Evolutionary conservation across 2,888 invertebrate species (phyloP).

Genomic region (Tenodera sinensis): DNA sequence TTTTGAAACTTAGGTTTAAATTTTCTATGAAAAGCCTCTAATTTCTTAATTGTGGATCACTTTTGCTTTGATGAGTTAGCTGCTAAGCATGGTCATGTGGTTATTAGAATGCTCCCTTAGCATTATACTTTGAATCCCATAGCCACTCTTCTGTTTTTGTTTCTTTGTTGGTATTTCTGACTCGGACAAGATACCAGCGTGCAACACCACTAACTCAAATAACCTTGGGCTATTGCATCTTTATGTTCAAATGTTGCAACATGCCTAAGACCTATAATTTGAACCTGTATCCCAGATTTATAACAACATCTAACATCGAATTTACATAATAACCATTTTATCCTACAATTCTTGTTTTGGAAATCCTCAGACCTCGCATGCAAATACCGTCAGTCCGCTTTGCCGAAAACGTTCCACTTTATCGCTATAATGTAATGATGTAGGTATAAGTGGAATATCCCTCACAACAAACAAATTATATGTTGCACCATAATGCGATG

Average conservation of each 20-base stretch:
- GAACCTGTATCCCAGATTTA: not conserved
- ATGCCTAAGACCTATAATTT: not conserved
- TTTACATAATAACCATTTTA: not conserved
- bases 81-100: too few relatives aligned
- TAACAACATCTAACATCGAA: not conserved
- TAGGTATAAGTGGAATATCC: not conserved
- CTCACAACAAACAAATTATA: not conserved
- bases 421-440: not conserved
- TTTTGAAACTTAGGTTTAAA: too few relatives aligned
- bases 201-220: not conserved
- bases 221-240: not conserved
- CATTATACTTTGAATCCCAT: too few relatives aligned
- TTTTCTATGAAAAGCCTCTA: too few relatives aligned
- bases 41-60: too few relatives aligned
- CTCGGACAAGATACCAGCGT: not conserved
- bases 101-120: too few relatives aligned
- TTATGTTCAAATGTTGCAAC: not conserved
- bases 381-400: not conserved
- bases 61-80: too few relatives aligned
- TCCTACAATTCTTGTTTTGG: not conserved
- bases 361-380: not conserved
- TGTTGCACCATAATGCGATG: not conserved
- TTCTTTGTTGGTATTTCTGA: too few relatives aligned
- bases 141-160: too few relatives aligned
- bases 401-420: not conserved